Percentiles rank a stretch among this genome's conserved stretches.
Conservation (phyloP, 2,797 vertebrate species). For the Alfaro cultratus region DNA sequence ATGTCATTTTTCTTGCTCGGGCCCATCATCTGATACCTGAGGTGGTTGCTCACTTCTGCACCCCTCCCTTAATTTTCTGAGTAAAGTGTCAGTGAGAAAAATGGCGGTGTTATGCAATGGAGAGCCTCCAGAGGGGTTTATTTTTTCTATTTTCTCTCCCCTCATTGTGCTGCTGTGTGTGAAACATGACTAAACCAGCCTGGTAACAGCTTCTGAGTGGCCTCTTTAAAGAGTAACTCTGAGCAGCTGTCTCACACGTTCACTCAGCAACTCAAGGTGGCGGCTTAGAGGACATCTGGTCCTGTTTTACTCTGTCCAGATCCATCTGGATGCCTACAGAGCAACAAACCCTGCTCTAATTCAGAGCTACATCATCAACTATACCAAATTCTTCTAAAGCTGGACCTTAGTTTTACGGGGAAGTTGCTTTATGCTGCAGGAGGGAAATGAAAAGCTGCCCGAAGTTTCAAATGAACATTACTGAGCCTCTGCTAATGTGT, state of each 20-base stretch:
- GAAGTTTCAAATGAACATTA: conserved; percentile 23
- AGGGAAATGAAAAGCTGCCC: conserved; percentile 7
- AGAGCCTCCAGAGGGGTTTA: conserved; percentile 35
- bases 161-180: conserved; percentile 27
- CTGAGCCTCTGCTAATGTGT: not conserved
- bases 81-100: conserved; percentile 53
- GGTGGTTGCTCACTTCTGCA: conserved; percentile 16
- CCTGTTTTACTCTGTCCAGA: conserved; percentile 19
- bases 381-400: conserved; percentile 24
- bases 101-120: conserved; percentile 55
- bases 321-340: conserved; percentile 45
- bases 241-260: conserved; percentile 28
- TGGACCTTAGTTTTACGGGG: conserved; percentile 22
- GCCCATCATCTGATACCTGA: conserved; percentile 48
- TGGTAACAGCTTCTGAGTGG: conserved; percentile 32
- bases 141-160: conserved; percentile 33
- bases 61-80: conserved; percentile 21
- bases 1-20: conserved; percentile 36
- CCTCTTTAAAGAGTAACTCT: conserved; percentile 48
- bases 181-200: conserved; percentile 35
- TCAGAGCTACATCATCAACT: conserved; percentile 24
- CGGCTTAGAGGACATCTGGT: conserved; percentile 55
- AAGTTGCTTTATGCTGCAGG: not conserved
- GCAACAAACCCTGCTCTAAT: conserved; percentile 21
- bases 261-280: conserved; percentile 42